These are phyloP conservation scores for Eueides isabella DNA, from an alignment of 1,140 invertebrate species.

Conservation along the genomic window DNA sequence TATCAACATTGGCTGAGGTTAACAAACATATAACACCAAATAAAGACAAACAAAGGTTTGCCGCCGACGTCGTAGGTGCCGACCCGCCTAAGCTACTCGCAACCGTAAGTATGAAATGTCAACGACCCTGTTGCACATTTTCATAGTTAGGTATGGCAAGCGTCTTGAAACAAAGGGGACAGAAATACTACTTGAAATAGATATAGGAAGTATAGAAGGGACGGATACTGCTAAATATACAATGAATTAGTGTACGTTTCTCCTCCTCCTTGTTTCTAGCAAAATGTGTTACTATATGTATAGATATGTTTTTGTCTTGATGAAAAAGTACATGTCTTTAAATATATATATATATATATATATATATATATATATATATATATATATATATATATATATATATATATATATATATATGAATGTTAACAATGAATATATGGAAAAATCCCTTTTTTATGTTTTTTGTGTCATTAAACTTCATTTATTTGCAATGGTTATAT, in stretches of 20 bases:
- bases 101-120: constrained; percentile 21
- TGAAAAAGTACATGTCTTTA: no score
- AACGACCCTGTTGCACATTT: constrained; percentile 28
- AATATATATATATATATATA: no score
- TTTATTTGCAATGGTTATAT: no score
- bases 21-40: constrained; percentile 30
- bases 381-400: no score
- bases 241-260: neutral
- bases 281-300: neutral
- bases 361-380: no score
- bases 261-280: neutral
- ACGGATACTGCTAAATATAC: constrained; percentile 2
- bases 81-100: constrained; percentile 19
- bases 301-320: no score
- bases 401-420: no score
- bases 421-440: no score
- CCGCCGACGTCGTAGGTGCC: constrained; percentile 28
- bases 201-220: constrained; percentile 19
- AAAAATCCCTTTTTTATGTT: no score
- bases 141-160: constrained; percentile 19
- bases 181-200: constrained; percentile 19
- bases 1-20: constrained; percentile 12
- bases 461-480: no score
- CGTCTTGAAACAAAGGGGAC: constrained; percentile 21
- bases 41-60: constrained; percentile 22